These are phyloP conservation scores for Ochotona curzoniae DNA, from an alignment of 2,113 vertebrate genomes.

Conservation along the genomic window DNA sequence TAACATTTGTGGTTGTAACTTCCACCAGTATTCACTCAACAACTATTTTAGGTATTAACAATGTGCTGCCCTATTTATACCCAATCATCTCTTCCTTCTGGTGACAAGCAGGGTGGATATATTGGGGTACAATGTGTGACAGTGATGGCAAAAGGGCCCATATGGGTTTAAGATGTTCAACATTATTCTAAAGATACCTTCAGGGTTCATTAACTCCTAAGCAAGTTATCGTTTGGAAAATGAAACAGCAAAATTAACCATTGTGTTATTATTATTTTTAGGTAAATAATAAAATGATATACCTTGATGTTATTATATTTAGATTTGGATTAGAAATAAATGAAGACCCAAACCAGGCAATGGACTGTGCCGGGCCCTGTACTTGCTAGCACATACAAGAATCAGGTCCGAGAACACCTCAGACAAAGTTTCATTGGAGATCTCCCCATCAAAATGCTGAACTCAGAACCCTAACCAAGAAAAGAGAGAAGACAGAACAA, in stretches of 20 bases:
- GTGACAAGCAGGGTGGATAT: not conserved
- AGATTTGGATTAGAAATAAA: not conserved
- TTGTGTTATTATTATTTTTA: not conserved
- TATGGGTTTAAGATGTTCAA: not conserved
- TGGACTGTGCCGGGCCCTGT: too few species aligned
- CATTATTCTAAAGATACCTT: not conserved
- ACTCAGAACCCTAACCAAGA: too few species aligned
- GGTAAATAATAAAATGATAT: slow-evolving; percentile 14
- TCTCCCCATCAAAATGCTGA: too few species aligned
- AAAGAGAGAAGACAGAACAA: too few species aligned
- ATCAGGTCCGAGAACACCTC: too few species aligned
- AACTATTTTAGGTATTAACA: not conserved
- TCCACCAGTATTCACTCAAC: not conserved
- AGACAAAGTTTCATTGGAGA: too few species aligned
- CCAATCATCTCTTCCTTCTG: not conserved
- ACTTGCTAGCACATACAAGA: too few species aligned
- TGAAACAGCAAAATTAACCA: not conserved
- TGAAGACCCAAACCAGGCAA: not conserved
- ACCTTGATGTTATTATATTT: not conserved
- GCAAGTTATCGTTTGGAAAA: slow-evolving; percentile 36
- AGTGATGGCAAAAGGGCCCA: not conserved
- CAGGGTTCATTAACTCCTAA: not conserved
- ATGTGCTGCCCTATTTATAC: not conserved
- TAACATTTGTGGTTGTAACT: slow-evolving; percentile 32
- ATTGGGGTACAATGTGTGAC: not conserved